Evolutionary conservation across 2,888 invertebrate species (phyloP), one percentile per base, ranked within the genome.

Genomic region (Nipponacmea schrenckii): DNA sequence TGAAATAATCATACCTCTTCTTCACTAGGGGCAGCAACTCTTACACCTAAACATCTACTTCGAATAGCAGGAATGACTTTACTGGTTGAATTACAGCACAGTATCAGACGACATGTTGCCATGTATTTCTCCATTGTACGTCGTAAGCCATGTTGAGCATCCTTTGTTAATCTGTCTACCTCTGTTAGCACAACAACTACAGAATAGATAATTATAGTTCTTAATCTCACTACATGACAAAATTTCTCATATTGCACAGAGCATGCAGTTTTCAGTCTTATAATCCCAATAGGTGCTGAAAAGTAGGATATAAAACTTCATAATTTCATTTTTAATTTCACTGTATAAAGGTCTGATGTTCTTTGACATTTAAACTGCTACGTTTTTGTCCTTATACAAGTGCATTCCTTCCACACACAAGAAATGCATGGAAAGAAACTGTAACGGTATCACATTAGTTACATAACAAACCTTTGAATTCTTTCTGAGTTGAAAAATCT

Each of bases 111-210:
- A 88, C 98, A 99, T 2, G 96, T 97, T 20, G 94, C 91, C 71
- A 97, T 94, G 89, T 99, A 99, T 88, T 99, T 99, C 89, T 99
- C 99, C 99, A 99, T 99, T 0, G 99, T 99, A 64, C 99, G 92
- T 80, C 99, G 93, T 67, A 99, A 90, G 0, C 98, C 98, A 89
- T 99, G 98, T 87, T 99, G 99, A 0, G 99, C 99, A 90, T 99
- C 98, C 89, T 95, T 96, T 0, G 96, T 95, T 62, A 99, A 91
- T 75, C 94, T 93, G 87, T 99, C 98, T 0, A 97, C 98, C 89
- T 98, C 98, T 70, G 95, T 96, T 72, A 99, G 89, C 14, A 99
- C 92, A 20, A 99, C 94, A 62, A 99, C 97, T 93, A 84, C n/a
- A 87, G 84, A 77, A 81, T 45, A 63, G 46, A 14, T 56, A n/a